Percentiles rank a stretch among this genome's conserved stretches.
Conservation (phyloP, 2,113 vertebrate species). For the Pycnonotus jocosus region DNA sequence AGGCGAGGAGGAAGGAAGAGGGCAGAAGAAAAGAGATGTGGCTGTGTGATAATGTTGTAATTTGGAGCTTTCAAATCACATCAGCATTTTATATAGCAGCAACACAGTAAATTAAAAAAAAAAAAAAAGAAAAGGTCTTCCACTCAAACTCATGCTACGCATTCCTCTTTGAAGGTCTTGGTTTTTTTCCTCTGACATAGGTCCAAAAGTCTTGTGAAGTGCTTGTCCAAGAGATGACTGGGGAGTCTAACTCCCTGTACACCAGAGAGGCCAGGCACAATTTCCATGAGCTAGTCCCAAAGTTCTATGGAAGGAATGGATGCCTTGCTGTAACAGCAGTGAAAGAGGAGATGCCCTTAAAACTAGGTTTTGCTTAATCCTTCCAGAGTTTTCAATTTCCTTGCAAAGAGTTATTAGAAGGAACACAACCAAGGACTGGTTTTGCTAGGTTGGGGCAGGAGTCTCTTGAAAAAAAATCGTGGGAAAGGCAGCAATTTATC, state of each 20-base stretch:
- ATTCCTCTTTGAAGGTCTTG: neutral
- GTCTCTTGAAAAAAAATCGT: rapidly evolving
- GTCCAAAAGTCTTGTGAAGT: neutral
- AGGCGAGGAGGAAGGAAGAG: neutral
- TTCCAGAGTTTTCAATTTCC: neutral
- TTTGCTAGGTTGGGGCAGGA: neutral
- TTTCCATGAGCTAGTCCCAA: neutral
- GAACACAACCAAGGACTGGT: neutral
- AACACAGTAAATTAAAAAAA: neutral
- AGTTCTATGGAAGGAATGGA: rapidly evolving
- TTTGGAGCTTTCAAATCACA: neutral
- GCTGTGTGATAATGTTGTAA: neutral
- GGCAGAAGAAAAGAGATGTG: neutral
- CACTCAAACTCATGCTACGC: neutral
- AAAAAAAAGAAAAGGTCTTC: neutral
- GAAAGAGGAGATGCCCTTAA: neutral
- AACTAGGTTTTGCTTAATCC: neutral
- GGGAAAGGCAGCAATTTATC: neutral
- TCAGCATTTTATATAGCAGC: neutral
- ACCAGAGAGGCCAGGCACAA: neutral
- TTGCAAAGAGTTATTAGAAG: neutral
- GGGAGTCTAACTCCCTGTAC: neutral
- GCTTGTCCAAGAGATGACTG: rapidly evolving
- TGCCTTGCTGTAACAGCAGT: neutral
- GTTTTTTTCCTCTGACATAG: rapidly evolving